Evolutionary conservation across 2,113 vertebrate species (phyloP).

Genomic region (Forbesichthys papilliferus): DNA sequence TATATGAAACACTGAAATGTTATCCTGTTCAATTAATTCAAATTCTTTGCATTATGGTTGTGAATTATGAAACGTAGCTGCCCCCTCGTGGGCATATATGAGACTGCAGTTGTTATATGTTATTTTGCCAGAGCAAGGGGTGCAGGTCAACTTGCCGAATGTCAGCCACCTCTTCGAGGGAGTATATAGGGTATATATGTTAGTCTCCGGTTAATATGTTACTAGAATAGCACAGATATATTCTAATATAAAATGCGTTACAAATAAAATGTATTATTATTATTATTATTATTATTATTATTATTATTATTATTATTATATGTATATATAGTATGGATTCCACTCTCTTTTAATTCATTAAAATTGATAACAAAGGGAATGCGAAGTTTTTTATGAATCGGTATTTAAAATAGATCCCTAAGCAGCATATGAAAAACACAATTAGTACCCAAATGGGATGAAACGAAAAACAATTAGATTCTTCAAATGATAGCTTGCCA

Average conservation of each 20-base stretch:
- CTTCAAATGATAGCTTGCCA: conserved; percentile 75
- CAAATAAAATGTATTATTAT: too few species aligned
- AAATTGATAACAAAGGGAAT: conserved; percentile 63
- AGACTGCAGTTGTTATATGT: conserved; percentile 5
- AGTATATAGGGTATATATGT: too few species aligned
- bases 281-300: too few species aligned
- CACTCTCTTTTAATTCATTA: conserved; percentile 74
- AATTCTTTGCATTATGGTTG: conserved; percentile 25
- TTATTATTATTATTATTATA: conserved; percentile 15
- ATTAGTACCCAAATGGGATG: conserved; percentile 77
- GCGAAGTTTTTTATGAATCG: conserved; percentile 72
- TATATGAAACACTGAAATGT: too few species aligned
- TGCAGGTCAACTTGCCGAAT: not conserved
- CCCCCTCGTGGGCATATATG: conserved; percentile 66
- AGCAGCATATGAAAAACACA: conserved; percentile 63
- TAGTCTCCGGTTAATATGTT: too few species aligned
- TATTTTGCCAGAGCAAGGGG: not conserved
- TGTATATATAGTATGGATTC: conserved; percentile 61
- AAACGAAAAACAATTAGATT: conserved; percentile 77
- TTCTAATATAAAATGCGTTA: too few species aligned
- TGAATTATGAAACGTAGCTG: conserved; percentile 46
- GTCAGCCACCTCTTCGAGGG: too few species aligned
- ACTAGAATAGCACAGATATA: too few species aligned
- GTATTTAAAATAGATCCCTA: conserved; percentile 71
- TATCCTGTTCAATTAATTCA: not conserved